Evolutionary conservation across 2,113 vertebrate species (phyloP), one percentile per base, ranked within the genome.

Genomic region (Gopherus flavomarginatus): DNA sequence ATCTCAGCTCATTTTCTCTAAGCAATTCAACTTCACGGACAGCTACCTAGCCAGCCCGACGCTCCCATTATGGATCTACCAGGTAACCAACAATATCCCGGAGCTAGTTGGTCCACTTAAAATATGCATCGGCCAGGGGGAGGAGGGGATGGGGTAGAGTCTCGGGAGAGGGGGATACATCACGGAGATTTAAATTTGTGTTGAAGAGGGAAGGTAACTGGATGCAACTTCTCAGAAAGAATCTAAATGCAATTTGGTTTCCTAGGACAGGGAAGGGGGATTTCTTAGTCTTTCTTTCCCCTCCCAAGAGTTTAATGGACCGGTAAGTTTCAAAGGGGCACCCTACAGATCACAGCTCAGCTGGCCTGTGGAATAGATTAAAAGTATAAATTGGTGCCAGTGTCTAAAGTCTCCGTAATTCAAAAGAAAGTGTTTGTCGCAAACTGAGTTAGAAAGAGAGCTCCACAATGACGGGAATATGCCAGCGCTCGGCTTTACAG

Each of bases 41-140:
- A 89, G 98, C 97, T 93, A 95, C 97, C 97, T 92, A 95, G 81
- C 42, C 96, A 95, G 94, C 91, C 77, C 91, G 85, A 93, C 86
- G 97, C 89, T 93, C 98, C 97, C 89, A 78, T 56, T 98, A 99
- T 99, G 99, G 99, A 98, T 85, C 96, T 97, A 96, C 96, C 99
- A 99, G 99, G 99, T 99, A 99, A 98, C 83, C 83, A 1, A 26
- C 47, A 16, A 35, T 7, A 11, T 49, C 49, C 92, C 47, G 35
- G 56, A 10, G 38, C 47, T 29, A 31, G 47, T 75, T 80, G 52
- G 35, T 65, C 44, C 65, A 53, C 83, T 88, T 10, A 83, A 57
- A 50, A 69, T 42, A 14, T 42, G 54, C 4, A 1, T 54, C 24
- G 10, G 2, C 75, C 42, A 4, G 59, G 54, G 54, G 13, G 19